Evolutionary conservation across 1,140 invertebrate species (phyloP).

Genomic region (Pseudomyrmex dendroicus): DNA sequence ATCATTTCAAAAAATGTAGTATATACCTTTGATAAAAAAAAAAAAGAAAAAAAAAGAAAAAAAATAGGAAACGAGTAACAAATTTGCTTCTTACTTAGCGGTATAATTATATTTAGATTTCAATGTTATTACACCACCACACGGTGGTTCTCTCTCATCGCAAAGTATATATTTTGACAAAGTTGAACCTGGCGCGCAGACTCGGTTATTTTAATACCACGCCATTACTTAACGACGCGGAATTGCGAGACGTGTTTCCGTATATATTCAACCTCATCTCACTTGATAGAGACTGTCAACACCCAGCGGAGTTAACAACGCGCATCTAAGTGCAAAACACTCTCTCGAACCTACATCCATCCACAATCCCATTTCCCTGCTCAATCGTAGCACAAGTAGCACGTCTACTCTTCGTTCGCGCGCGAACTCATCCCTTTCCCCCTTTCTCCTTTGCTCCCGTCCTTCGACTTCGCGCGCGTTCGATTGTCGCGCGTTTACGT

Average conservation of each 20-base stretch:
- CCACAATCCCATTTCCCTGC: not conserved
- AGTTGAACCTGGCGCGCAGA: not conserved
- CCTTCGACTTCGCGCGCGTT: not conserved
- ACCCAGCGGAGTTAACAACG: not conserved
- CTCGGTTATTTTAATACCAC: not conserved
- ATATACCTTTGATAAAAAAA: no score
- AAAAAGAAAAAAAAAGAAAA: no score
- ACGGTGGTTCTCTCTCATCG: not conserved
- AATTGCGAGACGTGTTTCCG: constrained; percentile 1
- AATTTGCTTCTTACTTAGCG: no score
- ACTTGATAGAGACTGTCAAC: not conserved
- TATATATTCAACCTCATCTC: constrained; percentile 2
- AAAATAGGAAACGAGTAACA: no score
- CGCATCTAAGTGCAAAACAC: not conserved
- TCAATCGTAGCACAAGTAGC: not conserved
- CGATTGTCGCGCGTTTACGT: constrained; percentile 45
- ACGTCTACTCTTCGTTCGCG: no score
- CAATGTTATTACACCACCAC: not conserved
- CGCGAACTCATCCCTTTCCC: no score
- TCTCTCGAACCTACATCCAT: not conserved
- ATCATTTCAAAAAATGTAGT: constrained; percentile 1
- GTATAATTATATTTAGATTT: not conserved
- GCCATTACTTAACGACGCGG: constrained; percentile 4
- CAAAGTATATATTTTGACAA: constrained; percentile 8
- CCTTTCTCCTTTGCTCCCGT: not conserved